A percentile compares a stretch with the other conserved stretches of the same genome.
phyloP scores from a whole-genome alignment of 1,140 invertebrate genomes.

The Drosophila nebulosa region DNA sequence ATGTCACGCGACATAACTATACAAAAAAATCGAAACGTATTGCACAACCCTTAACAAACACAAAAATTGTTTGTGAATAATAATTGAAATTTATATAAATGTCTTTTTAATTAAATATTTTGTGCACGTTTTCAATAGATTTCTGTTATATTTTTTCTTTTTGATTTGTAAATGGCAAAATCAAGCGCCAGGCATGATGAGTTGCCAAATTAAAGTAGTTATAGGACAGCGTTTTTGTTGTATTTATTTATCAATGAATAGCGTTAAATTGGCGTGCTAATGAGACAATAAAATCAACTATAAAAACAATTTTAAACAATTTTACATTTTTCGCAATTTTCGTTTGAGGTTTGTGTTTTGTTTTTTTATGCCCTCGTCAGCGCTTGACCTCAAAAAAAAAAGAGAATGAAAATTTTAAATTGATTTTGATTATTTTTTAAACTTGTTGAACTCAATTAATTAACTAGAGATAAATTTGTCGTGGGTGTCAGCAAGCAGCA shows the following conservation, averaged over 20 bases:
- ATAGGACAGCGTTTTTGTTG: slow-evolving; percentile 36
- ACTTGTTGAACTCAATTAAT: slow-evolving; percentile 77
- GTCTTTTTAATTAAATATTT: slow-evolving; percentile 71
- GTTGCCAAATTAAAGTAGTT: slow-evolving; percentile 52
- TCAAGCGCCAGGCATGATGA: slow-evolving; percentile 49
- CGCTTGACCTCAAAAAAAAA: slow-evolving; percentile 64
- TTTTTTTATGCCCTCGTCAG: slow-evolving; percentile 38
- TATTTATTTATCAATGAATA: slow-evolving; percentile 61
- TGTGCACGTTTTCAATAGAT: slow-evolving; percentile 49
- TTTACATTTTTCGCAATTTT: slow-evolving; percentile 53
- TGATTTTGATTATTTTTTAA: slow-evolving; percentile 75
- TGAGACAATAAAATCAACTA: slow-evolving; percentile 37
- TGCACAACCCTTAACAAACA: slow-evolving; percentile 30
- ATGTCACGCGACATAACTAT: slow-evolving; percentile 53
- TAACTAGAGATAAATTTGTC: slow-evolving; percentile 64
- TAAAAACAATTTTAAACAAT: slow-evolving; percentile 46
- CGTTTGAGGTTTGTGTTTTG: slow-evolving; percentile 4
- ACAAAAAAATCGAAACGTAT: slow-evolving; percentile 3
- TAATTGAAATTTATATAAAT: slow-evolving; percentile 69
- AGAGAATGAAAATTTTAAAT: slow-evolving; percentile 49
- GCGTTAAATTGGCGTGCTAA: slow-evolving; percentile 62
- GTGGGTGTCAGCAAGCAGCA: slow-evolving; percentile 56
- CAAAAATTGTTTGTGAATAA: slow-evolving; percentile 16
- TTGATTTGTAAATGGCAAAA: slow-evolving; percentile 26
- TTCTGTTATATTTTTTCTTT: not conserved